Percentiles rank a stretch among this genome's conserved stretches.
Evolutionary conservation across 35 echinoderm and acorn worm species (phyloP).

Genomic region (Hemicentrotus pulcherrimus): DNA sequence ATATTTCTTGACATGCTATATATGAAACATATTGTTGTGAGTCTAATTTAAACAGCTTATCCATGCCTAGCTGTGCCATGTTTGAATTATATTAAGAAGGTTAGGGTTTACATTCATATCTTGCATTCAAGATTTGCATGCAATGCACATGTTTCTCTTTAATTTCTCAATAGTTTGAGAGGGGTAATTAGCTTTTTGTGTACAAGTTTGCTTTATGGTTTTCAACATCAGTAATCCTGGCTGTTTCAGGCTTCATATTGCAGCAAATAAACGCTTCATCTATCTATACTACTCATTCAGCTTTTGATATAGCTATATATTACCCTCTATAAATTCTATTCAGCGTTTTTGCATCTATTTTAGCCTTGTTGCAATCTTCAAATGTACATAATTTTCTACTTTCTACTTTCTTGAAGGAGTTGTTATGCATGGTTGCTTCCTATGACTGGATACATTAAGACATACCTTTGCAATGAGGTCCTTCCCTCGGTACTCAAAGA

Average conservation of each 20-base stretch:
- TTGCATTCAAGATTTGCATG: background rate
- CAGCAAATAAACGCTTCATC: background rate
- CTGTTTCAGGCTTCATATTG: background rate
- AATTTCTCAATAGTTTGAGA: background rate
- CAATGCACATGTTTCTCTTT: background rate
- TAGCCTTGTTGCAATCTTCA: background rate
- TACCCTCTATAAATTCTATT: background rate
- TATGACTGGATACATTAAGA: background rate
- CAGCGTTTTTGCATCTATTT: background rate
- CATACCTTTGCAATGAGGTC: constrained; percentile 86
- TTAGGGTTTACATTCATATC: background rate
- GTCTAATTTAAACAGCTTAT: background rate
- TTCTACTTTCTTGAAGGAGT: background rate
- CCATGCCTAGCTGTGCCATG: background rate
- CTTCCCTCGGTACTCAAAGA: constrained; percentile 91
- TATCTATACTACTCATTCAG: background rate
- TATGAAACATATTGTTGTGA: background rate
- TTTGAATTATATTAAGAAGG: background rate
- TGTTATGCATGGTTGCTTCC: background rate
- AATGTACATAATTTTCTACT: background rate
- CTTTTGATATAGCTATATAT: background rate
- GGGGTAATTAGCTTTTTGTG: background rate
- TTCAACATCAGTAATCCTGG: background rate
- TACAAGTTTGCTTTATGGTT: background rate
- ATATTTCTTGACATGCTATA: constrained; percentile 3